phyloP scores from a whole-genome alignment of 1,140 invertebrate genomes.

The Drosophila azteca region DNA sequence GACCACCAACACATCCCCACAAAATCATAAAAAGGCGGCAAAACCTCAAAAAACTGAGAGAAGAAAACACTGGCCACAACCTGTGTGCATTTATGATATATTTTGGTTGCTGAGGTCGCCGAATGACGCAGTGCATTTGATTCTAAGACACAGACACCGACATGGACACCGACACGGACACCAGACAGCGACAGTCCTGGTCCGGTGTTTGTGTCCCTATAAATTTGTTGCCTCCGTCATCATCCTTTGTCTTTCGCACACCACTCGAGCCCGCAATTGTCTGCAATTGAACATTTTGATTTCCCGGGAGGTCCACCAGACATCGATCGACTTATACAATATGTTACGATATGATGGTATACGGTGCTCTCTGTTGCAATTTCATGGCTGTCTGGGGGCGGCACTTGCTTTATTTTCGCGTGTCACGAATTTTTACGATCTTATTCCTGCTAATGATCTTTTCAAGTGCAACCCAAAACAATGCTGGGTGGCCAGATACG shows the following conservation, averaged over 20 bases:
- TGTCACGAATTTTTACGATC: constrained; percentile 78
- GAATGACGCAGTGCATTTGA: constrained; percentile 72
- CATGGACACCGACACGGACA: constrained; percentile 27
- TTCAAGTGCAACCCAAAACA: constrained; percentile 34
- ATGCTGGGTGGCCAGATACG: constrained; percentile 36
- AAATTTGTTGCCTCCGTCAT: constrained; percentile 47
- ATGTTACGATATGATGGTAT: too few species aligned
- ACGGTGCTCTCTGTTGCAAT: constrained; percentile 40
- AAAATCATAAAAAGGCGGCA: constrained; percentile 60
- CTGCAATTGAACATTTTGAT: constrained; percentile 76
- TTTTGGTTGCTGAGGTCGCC: constrained; percentile 50
- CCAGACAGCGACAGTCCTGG: constrained; percentile 24
- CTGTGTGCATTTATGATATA: constrained; percentile 79
- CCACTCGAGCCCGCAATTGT: constrained; percentile 67
- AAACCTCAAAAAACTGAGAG: constrained; percentile 61
- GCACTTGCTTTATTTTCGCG: constrained; percentile 70
- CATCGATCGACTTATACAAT: constrained; percentile 5
- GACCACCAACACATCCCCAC: constrained; percentile 56
- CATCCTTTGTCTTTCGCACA: constrained; percentile 59
- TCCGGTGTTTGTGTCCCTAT: constrained; percentile 71
- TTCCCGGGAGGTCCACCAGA: constrained; percentile 68
- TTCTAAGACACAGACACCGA: constrained; percentile 41
- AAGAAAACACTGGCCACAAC: constrained; percentile 40
- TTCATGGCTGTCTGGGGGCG: constrained; percentile 73
- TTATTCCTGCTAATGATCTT: constrained; percentile 80